Percentiles rank a stretch among this genome's conserved stretches.
Conservation (phyloP, 2,888 invertebrate species). For the Lumbricus terrestris region DNA sequence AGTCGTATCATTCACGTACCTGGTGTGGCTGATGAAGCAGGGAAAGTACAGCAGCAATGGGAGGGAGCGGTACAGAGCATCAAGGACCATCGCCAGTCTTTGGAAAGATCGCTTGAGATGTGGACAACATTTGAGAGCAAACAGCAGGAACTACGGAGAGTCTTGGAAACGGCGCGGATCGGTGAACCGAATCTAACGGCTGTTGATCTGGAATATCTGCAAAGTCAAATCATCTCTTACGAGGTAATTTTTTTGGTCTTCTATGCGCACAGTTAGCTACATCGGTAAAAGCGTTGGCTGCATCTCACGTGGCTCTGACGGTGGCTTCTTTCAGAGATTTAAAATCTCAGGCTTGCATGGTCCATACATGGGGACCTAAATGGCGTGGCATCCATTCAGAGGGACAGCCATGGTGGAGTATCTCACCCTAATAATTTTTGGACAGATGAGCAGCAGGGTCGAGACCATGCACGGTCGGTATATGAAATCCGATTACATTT, state of each 20-base stretch:
- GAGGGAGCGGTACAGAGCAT: slow-evolving; percentile 44
- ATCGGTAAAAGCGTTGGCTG: too few species aligned
- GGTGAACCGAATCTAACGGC: slow-evolving; percentile 49
- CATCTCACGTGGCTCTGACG: too few species aligned
- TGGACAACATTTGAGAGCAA: slow-evolving; percentile 51
- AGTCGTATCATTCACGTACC: slow-evolving; percentile 51
- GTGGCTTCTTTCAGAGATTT: too few species aligned
- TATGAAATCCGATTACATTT: too few species aligned
- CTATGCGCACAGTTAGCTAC: too few species aligned
- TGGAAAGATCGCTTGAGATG: slow-evolving; percentile 50
- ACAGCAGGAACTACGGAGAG: slow-evolving; percentile 46
- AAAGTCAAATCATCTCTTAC: background rate
- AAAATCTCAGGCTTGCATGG: too few species aligned
- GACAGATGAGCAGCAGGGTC: too few species aligned
- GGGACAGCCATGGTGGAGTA: too few species aligned
- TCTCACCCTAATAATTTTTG: too few species aligned
- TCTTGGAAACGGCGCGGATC: slow-evolving; percentile 42
- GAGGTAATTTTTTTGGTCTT: background rate
- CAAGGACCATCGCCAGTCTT: slow-evolving; percentile 48
- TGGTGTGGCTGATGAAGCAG: slow-evolving; percentile 48
- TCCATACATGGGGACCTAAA: too few species aligned
- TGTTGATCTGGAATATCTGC: slow-evolving; percentile 48
- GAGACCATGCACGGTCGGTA: too few species aligned
- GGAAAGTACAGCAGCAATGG: slow-evolving; percentile 50
- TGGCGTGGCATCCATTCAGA: too few species aligned